Evolutionary conservation across 1,140 invertebrate species (phyloP), one percentile per base, ranked within the genome.

Genomic region (Pogonognathellus flavescens): DNA sequence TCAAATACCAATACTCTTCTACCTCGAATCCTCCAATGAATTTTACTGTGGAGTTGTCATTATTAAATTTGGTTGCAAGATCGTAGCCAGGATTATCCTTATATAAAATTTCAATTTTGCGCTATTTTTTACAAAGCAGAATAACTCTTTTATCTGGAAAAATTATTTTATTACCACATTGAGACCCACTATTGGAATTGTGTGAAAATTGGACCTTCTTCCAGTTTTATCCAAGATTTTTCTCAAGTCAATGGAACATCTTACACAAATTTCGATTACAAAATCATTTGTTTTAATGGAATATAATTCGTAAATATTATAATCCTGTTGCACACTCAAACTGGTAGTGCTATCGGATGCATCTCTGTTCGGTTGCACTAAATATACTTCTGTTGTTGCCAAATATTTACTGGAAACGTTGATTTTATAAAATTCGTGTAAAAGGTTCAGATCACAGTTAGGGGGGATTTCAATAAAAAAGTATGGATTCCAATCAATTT

Each of bases 11-110:
- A 66, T 57, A 87, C 14, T 59, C 49, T 16, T 82, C 50, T 7
- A 87, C 85, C 53, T 86, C 84, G 22, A 86, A 86, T 60, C 87
- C 87, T 20, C 87, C 81, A 20, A 81, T 50, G 62, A 87, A 85
- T 80, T 70, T 41, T 31, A 52, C 5, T 14, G 62, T 72, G 4
- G 80, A 55, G 20, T 53, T 55, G 52, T 82, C 53, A n/a, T 25
- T 18, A 66, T 52, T 62, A 22, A n/a, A 83, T n/a, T 59, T 18
- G 0, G 82, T 83, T 62, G 55, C 57, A 60, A 41, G 82, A 1
- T 41, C 16, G 59, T 83, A 83, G 11, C 49, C 82, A 50, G 82
- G 60, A 52, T 83, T 25, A 49, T 83, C 82, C 82, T 83, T 13
- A 1, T 14, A 8, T 41, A 6, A 6, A 41, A 41, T 41, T 41